Conservation (phyloP, 2,888 invertebrate genomes). For the Anoplius nigerrimus region DNA sequence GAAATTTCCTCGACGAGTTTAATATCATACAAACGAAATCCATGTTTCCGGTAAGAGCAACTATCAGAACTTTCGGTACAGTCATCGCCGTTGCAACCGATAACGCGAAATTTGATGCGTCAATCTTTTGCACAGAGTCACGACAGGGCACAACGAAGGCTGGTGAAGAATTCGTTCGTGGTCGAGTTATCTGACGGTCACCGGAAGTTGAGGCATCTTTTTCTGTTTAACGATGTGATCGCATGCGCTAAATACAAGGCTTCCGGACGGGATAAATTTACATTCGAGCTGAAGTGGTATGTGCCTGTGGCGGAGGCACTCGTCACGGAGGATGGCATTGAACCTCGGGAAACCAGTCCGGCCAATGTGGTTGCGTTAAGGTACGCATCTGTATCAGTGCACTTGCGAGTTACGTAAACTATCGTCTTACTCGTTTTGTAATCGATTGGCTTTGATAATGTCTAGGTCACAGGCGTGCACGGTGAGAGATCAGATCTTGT, state of each 20-base stretch:
- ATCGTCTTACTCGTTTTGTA: neutral
- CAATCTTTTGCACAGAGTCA: conserved; percentile 78
- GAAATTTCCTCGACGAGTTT: conserved; percentile 93
- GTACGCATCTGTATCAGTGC: conserved; percentile 43
- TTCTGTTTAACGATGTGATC: conserved; percentile 95
- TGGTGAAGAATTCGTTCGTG: conserved; percentile 96
- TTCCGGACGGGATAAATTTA: conserved; percentile 90
- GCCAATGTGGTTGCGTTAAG: conserved; percentile 89
- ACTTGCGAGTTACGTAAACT: neutral
- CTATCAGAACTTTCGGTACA: neutral
- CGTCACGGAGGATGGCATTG: conserved; percentile 83
- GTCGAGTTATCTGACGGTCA: conserved; percentile 93
- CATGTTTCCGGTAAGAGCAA: conserved; percentile 83
- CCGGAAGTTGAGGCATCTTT: conserved; percentile 92
- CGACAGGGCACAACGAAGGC: conserved; percentile 88
- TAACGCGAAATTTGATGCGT: neutral
- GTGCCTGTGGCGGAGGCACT: conserved; percentile 90
- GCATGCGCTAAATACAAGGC: conserved; percentile 97
- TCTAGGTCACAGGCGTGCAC: conserved; percentile 87
- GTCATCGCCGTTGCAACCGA: neutral
- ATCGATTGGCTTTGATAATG: conserved; percentile 1
- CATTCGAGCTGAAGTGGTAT: conserved; percentile 96
- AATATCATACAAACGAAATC: conserved; percentile 90
- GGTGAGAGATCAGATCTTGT: conserved; percentile 88
- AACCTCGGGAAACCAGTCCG: conserved; percentile 85